Percentiles rank a stretch among this genome's conserved stretches.
Conservation (phyloP, 2,113 vertebrate genomes). For the Sterna hirundo region DNA sequence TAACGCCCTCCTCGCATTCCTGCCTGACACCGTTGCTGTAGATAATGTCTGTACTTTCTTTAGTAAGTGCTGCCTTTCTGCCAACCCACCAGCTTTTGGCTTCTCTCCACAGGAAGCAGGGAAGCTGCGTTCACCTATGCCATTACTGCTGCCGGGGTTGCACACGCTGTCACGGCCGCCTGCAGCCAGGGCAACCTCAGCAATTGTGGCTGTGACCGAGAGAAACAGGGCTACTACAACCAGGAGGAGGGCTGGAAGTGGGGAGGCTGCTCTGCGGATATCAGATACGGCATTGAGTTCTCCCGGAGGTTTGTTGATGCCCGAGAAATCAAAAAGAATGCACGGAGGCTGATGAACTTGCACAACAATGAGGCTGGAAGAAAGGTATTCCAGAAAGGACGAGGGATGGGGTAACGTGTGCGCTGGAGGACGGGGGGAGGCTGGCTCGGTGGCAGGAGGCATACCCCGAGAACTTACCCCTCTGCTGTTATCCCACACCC, state of each 20-base stretch:
- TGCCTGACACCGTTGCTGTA: neutral
- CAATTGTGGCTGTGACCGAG: conserved; percentile 96
- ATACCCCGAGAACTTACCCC: neutral
- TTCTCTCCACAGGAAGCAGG: conserved; percentile 87
- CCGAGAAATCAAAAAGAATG: conserved; percentile 96
- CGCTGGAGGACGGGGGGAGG: conserved; percentile 7
- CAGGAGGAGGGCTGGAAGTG: conserved; percentile 98
- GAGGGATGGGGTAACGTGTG: conserved; percentile 21
- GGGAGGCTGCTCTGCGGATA: conserved; percentile 97
- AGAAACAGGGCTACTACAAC: conserved; percentile 97
- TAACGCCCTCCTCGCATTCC: neutral
- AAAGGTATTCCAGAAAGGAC: conserved; percentile 83
- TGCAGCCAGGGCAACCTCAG: conserved; percentile 98
- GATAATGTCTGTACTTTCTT: neutral
- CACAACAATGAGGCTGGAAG: conserved; percentile 98
- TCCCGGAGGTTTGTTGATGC: conserved; percentile 96
- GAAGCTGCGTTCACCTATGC: conserved; percentile 98
- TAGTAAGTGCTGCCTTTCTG: conserved; percentile 23
- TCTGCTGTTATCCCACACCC: neutral
- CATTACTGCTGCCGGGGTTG: conserved; percentile 95
- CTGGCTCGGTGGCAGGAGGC: neutral
- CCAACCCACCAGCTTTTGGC: conserved; percentile 37
- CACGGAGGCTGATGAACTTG: conserved; percentile 96
- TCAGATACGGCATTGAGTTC: conserved; percentile 97
- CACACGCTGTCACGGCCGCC: conserved; percentile 92